Percentiles rank a stretch among this genome's conserved stretches.
These are phyloP conservation scores for Cheirogaleus major DNA, from an alignment of 2,797 vertebrate genomes.

Conservation along the genomic window DNA sequence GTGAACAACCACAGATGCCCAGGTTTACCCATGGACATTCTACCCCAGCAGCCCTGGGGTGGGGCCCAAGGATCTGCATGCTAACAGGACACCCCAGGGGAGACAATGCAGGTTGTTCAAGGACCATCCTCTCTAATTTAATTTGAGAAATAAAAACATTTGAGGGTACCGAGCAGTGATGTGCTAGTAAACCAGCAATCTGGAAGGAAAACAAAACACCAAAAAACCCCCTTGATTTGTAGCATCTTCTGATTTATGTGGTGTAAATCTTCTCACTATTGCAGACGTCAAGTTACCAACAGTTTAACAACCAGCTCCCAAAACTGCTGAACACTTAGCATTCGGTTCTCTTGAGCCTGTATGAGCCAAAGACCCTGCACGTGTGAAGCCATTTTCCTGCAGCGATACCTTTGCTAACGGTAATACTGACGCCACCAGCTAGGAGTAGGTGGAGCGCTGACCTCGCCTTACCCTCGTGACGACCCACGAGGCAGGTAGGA, in stretches of 20 bases:
- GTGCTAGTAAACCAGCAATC: background rate
- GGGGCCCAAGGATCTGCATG: rapidly evolving
- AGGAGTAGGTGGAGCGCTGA: background rate
- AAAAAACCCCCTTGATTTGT: background rate
- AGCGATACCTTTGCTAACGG: no score
- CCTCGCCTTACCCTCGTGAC: background rate
- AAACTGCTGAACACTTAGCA: background rate
- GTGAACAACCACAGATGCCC: background rate
- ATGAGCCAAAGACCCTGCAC: background rate
- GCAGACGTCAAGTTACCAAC: background rate
- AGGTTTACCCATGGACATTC: background rate
- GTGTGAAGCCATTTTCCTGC: background rate
- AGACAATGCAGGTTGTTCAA: background rate
- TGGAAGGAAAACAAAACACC: background rate
- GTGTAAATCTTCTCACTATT: background rate
- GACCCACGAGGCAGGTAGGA: background rate
- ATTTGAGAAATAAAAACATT: background rate
- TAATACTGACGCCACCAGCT: background rate
- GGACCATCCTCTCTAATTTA: background rate
- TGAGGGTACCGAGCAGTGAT: background rate
- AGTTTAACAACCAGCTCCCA: background rate
- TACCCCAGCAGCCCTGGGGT: background rate
- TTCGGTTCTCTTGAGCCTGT: background rate
- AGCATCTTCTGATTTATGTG: background rate
- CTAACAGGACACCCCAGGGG: background rate